Conservation (phyloP, 2,888 invertebrate genomes). For the Luperina testacea region DNA sequence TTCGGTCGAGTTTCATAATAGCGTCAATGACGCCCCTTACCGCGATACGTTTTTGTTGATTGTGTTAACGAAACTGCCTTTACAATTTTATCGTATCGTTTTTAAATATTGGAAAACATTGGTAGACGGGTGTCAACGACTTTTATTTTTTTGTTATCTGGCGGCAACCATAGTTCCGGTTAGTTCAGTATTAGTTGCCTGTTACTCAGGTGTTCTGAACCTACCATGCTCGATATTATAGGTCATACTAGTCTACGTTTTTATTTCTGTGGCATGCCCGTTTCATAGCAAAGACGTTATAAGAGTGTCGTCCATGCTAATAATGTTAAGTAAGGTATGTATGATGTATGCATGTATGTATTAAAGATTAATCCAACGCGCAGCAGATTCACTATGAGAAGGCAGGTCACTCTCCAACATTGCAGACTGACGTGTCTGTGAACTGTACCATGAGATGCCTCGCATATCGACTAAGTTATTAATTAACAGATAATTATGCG, state of each 20-base stretch:
- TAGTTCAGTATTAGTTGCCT: too few relatives aligned
- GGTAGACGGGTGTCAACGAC: too few relatives aligned
- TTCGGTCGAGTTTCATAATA: too few relatives aligned
- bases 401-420: neutral
- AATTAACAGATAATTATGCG: slow-evolving; percentile 9
- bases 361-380: neutral
- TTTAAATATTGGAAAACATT: too few relatives aligned
- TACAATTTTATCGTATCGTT: too few relatives aligned
- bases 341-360: neutral
- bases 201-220: neutral
- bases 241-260: neutral
- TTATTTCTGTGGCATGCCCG: neutral
- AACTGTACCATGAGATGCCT: neutral
- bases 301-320: neutral
- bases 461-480: neutral
- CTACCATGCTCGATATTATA: neutral
- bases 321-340: neutral
- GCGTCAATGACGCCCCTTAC: too few relatives aligned
- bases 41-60: too few relatives aligned
- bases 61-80: too few relatives aligned
- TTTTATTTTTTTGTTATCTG: too few relatives aligned
- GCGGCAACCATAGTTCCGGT: too few relatives aligned
- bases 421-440: neutral
- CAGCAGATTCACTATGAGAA: neutral
- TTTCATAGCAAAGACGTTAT: neutral